Base-by-base conservation (phyloP, 2,797 vertebrate genomes). In the Cuniculus paca region DNA sequence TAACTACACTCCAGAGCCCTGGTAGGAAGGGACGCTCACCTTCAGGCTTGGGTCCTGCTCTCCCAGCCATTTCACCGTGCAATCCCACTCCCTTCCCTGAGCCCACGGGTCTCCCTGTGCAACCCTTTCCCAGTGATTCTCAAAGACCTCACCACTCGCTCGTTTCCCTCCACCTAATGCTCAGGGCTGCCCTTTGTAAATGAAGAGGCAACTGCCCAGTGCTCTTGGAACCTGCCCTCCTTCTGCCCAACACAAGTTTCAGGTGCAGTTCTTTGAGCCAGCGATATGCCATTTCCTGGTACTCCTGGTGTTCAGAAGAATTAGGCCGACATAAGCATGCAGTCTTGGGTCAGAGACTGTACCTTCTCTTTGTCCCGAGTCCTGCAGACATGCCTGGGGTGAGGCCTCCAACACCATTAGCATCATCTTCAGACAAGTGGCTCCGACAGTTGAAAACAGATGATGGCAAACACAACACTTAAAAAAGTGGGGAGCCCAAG, bases 371-470 rank as follows among this genome's bases (percentile, higher is more conserved):
- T 28, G 82, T 96, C 9, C 2, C 60, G 80, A 50, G 52, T 68
- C 75, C 89, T 89, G 63, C 48, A 92, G 94, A 78, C 26, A 79
- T 1, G 81, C 78, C 65, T 83, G 42, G 50, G 84, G 36, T 91
- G 78, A 95, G 93, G 79, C 45, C 78, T 91, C 84, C 74, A 93
- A 72, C 34, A 91, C 77, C 93, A 80, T 97, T 96, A 95, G 74
- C 74, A 50, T 93, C 92, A 70, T 65, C 78, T 72, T 92, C 77
- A 95, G 79, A 94, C 77, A 82, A 90, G 60, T 88, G 74, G 91
- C 84, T 93, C 88, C 8, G 65, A 93, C 84, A 96, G 48, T 36
- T 68, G 74, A 78, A 58, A 48, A 39, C 0, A 26, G 52, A 0
- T 42, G 78, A 52, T 7, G 36, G 61, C 42, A 75, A 92, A 56